Conservation (phyloP, 2,888 invertebrate species). For the Drosophila diplacantha region DNA sequence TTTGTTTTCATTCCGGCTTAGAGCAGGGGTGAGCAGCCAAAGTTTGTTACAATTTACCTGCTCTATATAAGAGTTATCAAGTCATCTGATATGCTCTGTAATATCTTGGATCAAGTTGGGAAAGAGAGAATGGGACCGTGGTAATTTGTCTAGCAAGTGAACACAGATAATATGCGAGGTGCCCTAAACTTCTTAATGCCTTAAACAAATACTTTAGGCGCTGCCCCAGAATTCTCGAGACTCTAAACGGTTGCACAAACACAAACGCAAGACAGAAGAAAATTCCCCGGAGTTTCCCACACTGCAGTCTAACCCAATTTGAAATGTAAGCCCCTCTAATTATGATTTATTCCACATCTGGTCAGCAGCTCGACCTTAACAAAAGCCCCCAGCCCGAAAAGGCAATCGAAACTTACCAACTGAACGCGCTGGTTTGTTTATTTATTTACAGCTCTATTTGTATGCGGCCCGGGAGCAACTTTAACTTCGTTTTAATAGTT, state of each 20-base stretch:
- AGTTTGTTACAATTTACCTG: constrained; percentile 5
- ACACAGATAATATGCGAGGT: not conserved
- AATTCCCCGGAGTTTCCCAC: constrained; percentile 20
- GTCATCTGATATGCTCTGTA: not conserved
- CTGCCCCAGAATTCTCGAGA: constrained; percentile 13
- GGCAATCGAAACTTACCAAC: constrained; percentile 28
- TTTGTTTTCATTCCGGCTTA: not conserved
- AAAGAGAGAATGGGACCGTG: not conserved
- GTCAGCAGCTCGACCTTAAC: constrained; percentile 12
- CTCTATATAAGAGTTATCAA: too few species aligned
- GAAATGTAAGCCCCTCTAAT: constrained; percentile 23
- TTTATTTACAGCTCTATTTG: constrained; percentile 44
- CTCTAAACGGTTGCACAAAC: constrained; percentile 15
- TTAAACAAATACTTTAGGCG: constrained; percentile 2
- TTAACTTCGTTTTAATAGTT: constrained; percentile 39
- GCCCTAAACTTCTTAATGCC: constrained; percentile 7
- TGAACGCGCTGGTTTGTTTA: constrained; percentile 20
- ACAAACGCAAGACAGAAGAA: constrained; percentile 2
- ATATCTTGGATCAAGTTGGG: not conserved
- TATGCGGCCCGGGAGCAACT: constrained; percentile 42
- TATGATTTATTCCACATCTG: constrained; percentile 30
- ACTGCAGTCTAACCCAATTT: constrained; percentile 24
- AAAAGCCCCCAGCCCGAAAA: constrained; percentile 10
- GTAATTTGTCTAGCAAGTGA: not conserved
- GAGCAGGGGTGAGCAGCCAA: not conserved